Conservation (phyloP, 2,113 vertebrate genomes). For the Sturnus vulgaris region DNA sequence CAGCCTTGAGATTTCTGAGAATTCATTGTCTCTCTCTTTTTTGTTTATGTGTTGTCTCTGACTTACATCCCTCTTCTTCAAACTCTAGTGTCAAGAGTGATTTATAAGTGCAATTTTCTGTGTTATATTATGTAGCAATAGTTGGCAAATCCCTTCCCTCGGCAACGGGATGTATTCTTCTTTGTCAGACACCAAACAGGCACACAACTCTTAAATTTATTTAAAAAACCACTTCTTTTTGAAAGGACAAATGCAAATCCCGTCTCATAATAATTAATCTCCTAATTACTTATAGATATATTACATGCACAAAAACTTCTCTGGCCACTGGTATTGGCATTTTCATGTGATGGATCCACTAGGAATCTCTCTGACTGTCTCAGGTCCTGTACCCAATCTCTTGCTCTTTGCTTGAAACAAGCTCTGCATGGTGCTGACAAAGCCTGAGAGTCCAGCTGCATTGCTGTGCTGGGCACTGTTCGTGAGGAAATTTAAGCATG, state of each 20-base stretch:
- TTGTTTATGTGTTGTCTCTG: not conserved
- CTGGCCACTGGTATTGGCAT: not conserved
- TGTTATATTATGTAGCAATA: conserved; percentile 1
- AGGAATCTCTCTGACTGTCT: not conserved
- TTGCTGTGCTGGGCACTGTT: not conserved
- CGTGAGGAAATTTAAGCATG: not conserved
- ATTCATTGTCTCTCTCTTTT: not conserved
- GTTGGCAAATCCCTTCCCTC: conserved; percentile 1
- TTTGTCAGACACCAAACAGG: not conserved
- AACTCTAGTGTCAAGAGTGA: not conserved
- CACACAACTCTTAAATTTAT: not conserved
- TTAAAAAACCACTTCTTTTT: not conserved
- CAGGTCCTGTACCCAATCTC: not conserved
- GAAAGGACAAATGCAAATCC: not conserved
- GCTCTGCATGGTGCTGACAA: fast-evolving
- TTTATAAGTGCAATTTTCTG: conserved; percentile 22
- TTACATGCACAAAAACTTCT: not conserved
- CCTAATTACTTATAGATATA: not conserved
- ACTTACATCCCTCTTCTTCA: conserved; percentile 11
- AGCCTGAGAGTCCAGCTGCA: not conserved
- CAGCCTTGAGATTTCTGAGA: not conserved
- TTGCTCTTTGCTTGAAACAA: not conserved
- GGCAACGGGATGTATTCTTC: not conserved
- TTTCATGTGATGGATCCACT: not conserved
- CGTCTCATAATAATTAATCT: not conserved